Conservation (phyloP, 2,113 vertebrate species). For the Excalfactoria chinensis region DNA sequence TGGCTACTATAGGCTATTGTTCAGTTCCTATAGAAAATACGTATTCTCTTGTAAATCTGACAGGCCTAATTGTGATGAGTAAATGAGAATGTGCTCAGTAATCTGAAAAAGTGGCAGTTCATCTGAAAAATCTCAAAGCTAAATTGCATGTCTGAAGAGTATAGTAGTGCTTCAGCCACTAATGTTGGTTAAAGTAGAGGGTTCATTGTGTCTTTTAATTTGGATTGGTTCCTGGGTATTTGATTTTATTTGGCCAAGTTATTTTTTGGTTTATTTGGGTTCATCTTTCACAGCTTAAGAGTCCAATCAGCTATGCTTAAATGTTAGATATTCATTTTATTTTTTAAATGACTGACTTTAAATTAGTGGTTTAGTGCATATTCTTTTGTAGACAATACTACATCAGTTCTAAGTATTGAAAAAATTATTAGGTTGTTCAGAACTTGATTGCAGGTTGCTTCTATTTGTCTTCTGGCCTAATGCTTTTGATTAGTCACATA, state of each 20-base stretch:
- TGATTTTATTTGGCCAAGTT: not conserved
- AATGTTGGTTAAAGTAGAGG: not conserved
- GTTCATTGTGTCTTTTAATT: not conserved
- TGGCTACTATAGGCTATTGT: not conserved
- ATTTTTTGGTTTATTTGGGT: not conserved
- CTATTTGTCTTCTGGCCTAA: not conserved
- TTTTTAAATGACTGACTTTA: not conserved
- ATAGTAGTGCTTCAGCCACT: not conserved
- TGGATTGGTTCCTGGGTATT: not conserved
- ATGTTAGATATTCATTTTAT: not conserved
- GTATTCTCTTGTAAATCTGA: not conserved
- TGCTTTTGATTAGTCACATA: not conserved
- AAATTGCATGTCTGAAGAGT: not conserved
- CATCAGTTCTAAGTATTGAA: not conserved
- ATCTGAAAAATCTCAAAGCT: not conserved
- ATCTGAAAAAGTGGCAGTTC: not conserved
- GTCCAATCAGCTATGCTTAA: accelerated
- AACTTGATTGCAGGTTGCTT: not conserved
- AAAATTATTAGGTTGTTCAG: not conserved
- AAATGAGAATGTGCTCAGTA: not conserved
- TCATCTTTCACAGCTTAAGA: not conserved
- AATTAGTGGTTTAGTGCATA: not conserved
- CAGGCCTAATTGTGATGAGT: not conserved
- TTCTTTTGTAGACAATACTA: not conserved
- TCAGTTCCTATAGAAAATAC: not conserved